Percentiles rank a stretch among this genome's conserved stretches.
Conservation (phyloP, 1,140 invertebrate species). For the Trachelipus rathkii region DNA sequence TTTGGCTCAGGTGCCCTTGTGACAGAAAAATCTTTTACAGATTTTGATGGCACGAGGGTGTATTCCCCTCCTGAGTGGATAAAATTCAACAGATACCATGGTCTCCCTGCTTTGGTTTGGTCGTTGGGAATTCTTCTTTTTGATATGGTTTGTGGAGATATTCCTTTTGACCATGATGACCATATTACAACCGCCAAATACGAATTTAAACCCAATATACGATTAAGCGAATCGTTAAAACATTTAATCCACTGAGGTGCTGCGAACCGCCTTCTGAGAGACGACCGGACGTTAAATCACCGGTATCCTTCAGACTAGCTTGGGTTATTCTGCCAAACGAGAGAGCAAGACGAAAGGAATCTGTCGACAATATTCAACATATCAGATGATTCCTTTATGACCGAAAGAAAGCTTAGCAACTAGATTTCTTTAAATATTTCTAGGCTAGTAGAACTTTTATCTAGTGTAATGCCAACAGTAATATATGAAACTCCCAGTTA, state of each 20-base stretch:
- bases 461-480: too few species aligned
- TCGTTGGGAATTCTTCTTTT: conserved; percentile 60
- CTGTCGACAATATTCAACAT: neutral
- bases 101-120: conserved; percentile 58
- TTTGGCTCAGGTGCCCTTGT: conserved; percentile 65
- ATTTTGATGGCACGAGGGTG: conserved; percentile 65
- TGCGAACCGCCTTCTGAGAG: conserved; percentile 55
- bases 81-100: conserved; percentile 54
- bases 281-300: conserved; percentile 58
- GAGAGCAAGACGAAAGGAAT: neutral
- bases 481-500: too few species aligned
- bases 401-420: neutral
- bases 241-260: conserved; percentile 60
- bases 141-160: conserved; percentile 62
- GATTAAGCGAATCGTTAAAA: conserved; percentile 56
- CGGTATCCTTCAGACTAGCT: conserved; percentile 59
- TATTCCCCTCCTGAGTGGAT: conserved; percentile 63
- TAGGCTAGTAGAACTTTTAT: too few species aligned
- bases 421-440: too few species aligned
- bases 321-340: conserved; percentile 50
- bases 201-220: conserved; percentile 51
- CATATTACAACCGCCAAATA: conserved; percentile 60
- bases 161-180: conserved; percentile 66
- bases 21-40: conserved; percentile 59
- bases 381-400: neutral